Conservation (phyloP, 2,113 vertebrate genomes). For the Centropus unirufus region DNA sequence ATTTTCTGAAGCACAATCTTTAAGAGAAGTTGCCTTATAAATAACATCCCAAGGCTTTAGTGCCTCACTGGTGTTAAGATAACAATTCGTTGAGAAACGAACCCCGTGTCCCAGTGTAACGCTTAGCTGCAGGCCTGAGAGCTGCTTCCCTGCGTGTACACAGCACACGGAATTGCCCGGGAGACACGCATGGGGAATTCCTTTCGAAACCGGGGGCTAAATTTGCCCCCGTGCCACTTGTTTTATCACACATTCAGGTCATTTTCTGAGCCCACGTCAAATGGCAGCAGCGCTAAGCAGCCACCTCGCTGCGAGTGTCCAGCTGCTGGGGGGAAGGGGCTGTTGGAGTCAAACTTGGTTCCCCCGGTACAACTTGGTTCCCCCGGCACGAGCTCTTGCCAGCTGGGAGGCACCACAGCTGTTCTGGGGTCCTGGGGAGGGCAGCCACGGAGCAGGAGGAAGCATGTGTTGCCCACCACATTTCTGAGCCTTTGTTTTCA, state of each 20-base stretch:
- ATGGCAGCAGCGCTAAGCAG: background rate
- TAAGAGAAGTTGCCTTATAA: background rate
- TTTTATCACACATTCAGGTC: background rate
- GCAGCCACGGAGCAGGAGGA: background rate
- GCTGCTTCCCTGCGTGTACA: background rate
- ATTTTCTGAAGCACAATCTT: background rate
- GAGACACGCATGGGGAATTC: background rate
- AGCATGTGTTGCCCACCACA: background rate
- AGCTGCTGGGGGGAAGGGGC: background rate
- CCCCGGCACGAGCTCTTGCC: background rate
- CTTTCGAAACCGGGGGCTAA: background rate
- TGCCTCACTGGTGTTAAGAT: background rate
- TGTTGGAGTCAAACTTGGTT: background rate
- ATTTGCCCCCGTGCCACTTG: background rate
- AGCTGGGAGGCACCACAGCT: background rate
- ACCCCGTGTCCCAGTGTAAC: background rate
- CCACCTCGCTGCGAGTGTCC: background rate
- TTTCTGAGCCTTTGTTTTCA: background rate
- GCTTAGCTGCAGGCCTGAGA: background rate
- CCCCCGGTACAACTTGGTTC: no score
- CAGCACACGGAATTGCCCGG: background rate
- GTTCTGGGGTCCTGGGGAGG: background rate
- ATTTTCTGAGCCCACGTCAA: background rate
- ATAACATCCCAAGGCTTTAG: background rate
- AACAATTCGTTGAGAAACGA: background rate